These are phyloP conservation scores for Elanus axillaris DNA, from an alignment of 2,113 vertebrate genomes.

Conservation along the genomic window DNA sequence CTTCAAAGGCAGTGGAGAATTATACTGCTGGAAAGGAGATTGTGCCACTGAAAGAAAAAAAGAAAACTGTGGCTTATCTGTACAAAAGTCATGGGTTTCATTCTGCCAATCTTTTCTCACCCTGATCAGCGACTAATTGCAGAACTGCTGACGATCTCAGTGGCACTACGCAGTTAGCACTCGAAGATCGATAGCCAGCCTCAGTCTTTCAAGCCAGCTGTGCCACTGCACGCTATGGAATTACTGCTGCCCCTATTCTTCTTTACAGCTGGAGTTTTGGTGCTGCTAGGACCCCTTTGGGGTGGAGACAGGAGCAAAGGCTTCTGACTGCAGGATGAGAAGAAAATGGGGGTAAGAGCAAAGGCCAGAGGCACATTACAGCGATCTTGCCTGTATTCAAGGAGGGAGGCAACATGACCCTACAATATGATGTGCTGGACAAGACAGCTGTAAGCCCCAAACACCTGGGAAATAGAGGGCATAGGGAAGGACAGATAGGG, in stretches of 20 bases:
- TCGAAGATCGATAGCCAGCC: background rate
- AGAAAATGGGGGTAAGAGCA: background rate
- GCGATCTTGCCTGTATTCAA: background rate
- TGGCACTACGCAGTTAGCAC: fast-evolving
- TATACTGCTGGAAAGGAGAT: background rate
- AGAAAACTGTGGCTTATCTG: background rate
- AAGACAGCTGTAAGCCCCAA: background rate
- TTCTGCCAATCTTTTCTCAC: background rate
- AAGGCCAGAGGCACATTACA: background rate
- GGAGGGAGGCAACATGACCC: background rate
- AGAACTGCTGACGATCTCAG: background rate
- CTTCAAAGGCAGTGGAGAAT: background rate
- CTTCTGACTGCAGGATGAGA: background rate
- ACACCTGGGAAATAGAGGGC: background rate
- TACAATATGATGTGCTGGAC: background rate
- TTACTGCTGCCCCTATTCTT: background rate
- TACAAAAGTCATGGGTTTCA: background rate
- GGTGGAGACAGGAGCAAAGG: background rate
- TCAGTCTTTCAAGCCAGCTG: background rate
- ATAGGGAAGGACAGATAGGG: background rate
- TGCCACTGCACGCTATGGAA: background rate
- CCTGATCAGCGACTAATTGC: background rate
- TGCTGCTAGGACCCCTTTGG: background rate
- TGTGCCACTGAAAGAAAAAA: background rate
- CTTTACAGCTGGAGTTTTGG: background rate